These are phyloP conservation scores for Arctopsyche grandis DNA, from an alignment of 1,140 invertebrate genomes.

Conservation along the genomic window DNA sequence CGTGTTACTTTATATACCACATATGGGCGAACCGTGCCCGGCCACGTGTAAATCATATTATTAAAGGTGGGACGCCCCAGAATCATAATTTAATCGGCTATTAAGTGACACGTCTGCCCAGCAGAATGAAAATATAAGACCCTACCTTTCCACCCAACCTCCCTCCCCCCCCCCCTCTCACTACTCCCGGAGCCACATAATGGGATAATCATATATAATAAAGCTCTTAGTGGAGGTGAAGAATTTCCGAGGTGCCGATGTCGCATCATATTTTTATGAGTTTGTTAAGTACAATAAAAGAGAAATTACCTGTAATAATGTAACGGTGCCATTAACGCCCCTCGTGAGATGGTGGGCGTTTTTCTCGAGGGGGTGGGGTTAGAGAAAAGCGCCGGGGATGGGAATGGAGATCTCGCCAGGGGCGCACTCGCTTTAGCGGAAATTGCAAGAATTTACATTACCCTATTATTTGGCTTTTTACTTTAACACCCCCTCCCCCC, in stretches of 20 bases:
- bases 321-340: constrained; percentile 43
- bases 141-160: too few relatives aligned
- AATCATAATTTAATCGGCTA: constrained; percentile 39
- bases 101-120: constrained; percentile 38
- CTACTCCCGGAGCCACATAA: neutral
- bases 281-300: constrained; percentile 45
- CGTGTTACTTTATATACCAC: neutral
- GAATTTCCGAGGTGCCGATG: constrained; percentile 41
- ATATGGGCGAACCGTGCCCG: neutral
- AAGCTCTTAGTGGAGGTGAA: constrained; percentile 21
- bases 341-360: neutral
- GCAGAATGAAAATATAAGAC: constrained; percentile 39
- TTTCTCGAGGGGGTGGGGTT: too few relatives aligned
- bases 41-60: neutral
- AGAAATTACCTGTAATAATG: constrained; percentile 46
- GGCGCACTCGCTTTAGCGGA: constrained; percentile 23
- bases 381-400: neutral
- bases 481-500: neutral
- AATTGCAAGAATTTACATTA: constrained; percentile 29
- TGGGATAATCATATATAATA: constrained; percentile 46
- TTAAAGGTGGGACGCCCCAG: neutral
- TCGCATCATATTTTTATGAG: constrained; percentile 46
- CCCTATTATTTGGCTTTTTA: constrained; percentile 17
- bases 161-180: too few relatives aligned
- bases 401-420: neutral